Conservation (phyloP, 2,888 invertebrate genomes). For the Morpho achilles region DNA sequence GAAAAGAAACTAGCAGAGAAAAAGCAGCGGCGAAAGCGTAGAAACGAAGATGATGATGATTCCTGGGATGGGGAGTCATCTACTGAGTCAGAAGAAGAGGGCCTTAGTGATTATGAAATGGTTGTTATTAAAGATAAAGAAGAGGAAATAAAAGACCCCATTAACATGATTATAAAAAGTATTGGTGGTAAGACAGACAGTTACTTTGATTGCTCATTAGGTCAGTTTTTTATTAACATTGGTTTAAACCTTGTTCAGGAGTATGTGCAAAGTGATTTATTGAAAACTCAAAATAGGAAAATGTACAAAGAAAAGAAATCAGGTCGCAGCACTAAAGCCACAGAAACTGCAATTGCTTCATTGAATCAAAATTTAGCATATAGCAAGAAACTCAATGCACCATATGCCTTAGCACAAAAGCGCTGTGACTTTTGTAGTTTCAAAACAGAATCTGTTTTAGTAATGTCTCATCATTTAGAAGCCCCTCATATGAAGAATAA, state of each 20-base stretch:
- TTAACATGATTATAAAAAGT: slow-evolving; percentile 58
- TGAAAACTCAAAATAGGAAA: slow-evolving; percentile 93
- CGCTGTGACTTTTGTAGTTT: slow-evolving; percentile 95
- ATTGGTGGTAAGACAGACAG: slow-evolving; percentile 80
- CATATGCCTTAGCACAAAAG: slow-evolving; percentile 87
- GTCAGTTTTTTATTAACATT: slow-evolving; percentile 95
- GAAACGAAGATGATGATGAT: slow-evolving; percentile 76
- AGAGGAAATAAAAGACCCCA: slow-evolving; percentile 72
- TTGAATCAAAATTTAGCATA: slow-evolving; percentile 92
- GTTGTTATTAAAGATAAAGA: slow-evolving; percentile 79
- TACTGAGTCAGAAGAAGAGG: slow-evolving; percentile 74
- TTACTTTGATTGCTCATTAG: slow-evolving; percentile 93
- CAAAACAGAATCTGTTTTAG: slow-evolving; percentile 92
- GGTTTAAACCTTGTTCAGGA: slow-evolving; percentile 96
- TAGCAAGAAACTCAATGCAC: slow-evolving; percentile 92
- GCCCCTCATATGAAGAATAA: slow-evolving; percentile 95
- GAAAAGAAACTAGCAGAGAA: slow-evolving; percentile 53
- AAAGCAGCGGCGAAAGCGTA: slow-evolving; percentile 50
- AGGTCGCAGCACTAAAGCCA: slow-evolving; percentile 83
- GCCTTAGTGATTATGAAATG: slow-evolving; percentile 63
- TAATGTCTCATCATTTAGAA: slow-evolving; percentile 94
- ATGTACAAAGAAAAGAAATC: slow-evolving; percentile 84
- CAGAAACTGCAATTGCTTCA: slow-evolving; percentile 90
- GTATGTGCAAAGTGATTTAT: slow-evolving; percentile 93
- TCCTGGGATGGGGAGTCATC: slow-evolving; percentile 81